These are phyloP conservation scores for Acanthopleura granulata DNA, from an alignment of 2,888 invertebrate species.

Conservation along the genomic window DNA sequence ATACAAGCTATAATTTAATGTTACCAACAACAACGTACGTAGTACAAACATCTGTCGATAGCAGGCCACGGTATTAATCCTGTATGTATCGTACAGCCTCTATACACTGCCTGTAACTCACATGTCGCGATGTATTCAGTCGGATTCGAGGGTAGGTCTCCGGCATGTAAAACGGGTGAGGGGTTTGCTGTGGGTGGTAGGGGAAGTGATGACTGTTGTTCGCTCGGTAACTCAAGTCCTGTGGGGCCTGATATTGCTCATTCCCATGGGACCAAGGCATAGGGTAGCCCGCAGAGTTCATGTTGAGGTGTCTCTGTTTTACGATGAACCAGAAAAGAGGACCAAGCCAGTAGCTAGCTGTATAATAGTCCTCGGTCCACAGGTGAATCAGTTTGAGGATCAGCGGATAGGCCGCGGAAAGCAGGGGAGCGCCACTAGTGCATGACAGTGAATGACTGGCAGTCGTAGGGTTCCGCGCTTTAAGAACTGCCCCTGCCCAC, in stretches of 20 bases:
- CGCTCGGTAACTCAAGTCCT: neutral
- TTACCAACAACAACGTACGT: neutral
- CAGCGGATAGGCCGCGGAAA: too few relatives aligned
- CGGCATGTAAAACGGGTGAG: constrained; percentile 9
- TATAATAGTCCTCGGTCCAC: too few relatives aligned
- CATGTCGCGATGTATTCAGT: neutral
- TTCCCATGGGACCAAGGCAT: neutral
- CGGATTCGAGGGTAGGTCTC: neutral
- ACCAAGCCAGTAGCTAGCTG: too few relatives aligned
- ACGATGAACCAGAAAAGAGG: too few relatives aligned
- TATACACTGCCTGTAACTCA: neutral
- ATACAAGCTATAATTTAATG: neutral
- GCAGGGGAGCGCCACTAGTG: too few relatives aligned
- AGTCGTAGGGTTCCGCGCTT: too few relatives aligned
- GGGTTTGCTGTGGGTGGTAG: neutral
- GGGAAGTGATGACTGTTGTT: neutral
- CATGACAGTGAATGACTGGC: too few relatives aligned
- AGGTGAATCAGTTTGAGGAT: too few relatives aligned
- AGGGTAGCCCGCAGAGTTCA: neutral
- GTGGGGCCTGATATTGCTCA: neutral
- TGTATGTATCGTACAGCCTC: neutral
- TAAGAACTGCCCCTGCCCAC: too few relatives aligned
- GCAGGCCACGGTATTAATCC: too few relatives aligned
- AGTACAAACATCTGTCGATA: too few relatives aligned
- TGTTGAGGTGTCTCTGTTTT: too few relatives aligned